Evolutionary conservation across 2,113 vertebrate species (phyloP).

Genomic region (Ardeotis arabs): DNA sequence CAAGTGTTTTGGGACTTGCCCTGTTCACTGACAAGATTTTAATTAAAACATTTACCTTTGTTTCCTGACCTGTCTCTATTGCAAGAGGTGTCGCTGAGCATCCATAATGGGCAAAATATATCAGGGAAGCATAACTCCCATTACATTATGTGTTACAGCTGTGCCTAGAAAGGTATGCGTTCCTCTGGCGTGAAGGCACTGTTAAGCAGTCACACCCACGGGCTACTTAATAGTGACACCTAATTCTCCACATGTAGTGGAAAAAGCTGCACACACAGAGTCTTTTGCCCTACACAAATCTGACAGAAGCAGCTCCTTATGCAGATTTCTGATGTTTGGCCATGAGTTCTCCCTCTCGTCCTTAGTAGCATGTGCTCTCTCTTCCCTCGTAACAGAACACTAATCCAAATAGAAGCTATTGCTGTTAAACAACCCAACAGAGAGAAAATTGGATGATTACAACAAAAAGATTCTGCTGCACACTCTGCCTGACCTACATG

Average conservation of each 20-base stretch:
- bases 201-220: background rate
- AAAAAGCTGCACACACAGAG: background rate
- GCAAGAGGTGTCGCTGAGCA: background rate
- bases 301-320: background rate
- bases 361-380: background rate
- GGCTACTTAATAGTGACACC: background rate
- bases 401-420: background rate
- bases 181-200: background rate
- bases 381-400: background rate
- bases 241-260: background rate
- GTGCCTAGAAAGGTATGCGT: background rate
- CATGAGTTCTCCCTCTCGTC: background rate
- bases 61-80: background rate
- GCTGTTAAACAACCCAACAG: conserved; percentile 13
- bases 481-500: background rate
- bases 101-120: background rate
- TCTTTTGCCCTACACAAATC: background rate
- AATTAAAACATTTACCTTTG: background rate
- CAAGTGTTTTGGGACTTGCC: background rate
- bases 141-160: background rate
- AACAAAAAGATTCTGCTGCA: background rate
- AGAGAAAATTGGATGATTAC: background rate
- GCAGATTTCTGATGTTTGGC: background rate
- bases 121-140: background rate
- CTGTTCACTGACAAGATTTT: background rate